A percentile compares a stretch with the other conserved stretches of the same genome.
Conservation (phyloP, 2,888 invertebrate species). For the Cerceris rybyensis region DNA sequence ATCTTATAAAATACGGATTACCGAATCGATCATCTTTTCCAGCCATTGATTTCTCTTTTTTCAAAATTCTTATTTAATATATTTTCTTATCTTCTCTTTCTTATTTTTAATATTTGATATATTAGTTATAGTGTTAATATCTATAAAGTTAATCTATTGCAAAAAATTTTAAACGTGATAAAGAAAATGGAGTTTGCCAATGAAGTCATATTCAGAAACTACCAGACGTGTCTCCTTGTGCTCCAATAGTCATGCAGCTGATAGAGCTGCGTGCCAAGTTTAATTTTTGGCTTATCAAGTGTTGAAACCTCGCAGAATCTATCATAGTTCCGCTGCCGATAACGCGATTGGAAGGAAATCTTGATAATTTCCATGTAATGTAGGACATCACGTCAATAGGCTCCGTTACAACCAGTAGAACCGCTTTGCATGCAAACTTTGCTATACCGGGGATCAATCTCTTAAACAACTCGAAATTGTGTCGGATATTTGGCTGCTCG, state of each 20-base stretch:
- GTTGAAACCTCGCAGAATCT: constrained; percentile 84
- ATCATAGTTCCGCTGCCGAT: constrained; percentile 85
- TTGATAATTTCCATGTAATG: constrained; percentile 85
- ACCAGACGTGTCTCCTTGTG: constrained; percentile 83
- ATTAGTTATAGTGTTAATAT: too few relatives aligned
- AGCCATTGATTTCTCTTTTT: too few relatives aligned
- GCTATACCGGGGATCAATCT: constrained; percentile 72
- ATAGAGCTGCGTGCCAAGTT: constrained; percentile 82
- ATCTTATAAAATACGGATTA: too few relatives aligned
- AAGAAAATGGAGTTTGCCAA: too few relatives aligned
- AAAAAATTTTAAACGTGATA: too few relatives aligned
- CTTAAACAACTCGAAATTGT: constrained; percentile 70
- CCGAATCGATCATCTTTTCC: too few relatives aligned
- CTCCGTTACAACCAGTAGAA: constrained; percentile 73
- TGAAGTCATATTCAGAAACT: constrained; percentile 6
- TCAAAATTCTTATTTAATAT: too few relatives aligned
- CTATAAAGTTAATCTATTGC: too few relatives aligned
- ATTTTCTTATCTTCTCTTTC: too few relatives aligned
- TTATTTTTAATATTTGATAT: too few relatives aligned
- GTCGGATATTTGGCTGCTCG: constrained; percentile 65
- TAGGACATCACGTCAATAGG: constrained; percentile 84
- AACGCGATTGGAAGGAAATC: constrained; percentile 83
- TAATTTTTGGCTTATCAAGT: constrained; percentile 82
- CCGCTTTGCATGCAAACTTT: constrained; percentile 71
- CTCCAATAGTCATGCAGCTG: constrained; percentile 84